Percentiles rank a stretch among this genome's conserved stretches.
These are phyloP conservation scores for Miichthys miiuy DNA, from an alignment of 2,797 vertebrate genomes.

Conservation along the genomic window DNA sequence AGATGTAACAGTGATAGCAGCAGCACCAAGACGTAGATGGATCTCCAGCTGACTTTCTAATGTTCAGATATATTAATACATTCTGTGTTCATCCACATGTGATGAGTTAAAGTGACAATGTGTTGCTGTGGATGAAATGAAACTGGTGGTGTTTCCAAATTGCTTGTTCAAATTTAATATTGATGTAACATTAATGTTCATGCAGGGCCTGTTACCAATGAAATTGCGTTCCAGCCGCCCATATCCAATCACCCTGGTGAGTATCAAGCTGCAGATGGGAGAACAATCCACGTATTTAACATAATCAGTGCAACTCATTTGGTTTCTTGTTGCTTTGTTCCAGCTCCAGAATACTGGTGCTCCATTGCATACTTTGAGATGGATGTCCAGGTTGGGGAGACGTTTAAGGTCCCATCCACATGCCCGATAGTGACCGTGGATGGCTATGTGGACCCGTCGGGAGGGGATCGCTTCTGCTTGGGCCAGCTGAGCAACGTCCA, in stretches of 20 bases:
- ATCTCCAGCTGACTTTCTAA: not conserved
- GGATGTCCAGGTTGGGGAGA: constrained; percentile 98
- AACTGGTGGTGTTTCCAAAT: not conserved
- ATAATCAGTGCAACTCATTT: not conserved
- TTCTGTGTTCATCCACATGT: not conserved
- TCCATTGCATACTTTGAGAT: constrained; percentile 99
- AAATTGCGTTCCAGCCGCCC: constrained; percentile 96
- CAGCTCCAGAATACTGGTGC: constrained; percentile 99
- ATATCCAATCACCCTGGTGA: constrained; percentile 98
- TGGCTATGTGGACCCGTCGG: constrained; percentile 97
- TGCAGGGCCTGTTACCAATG: constrained; percentile 95
- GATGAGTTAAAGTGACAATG: not conserved
- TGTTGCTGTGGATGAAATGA: not conserved
- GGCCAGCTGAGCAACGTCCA: constrained; percentile 99
- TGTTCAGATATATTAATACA: not conserved
- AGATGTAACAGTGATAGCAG: not conserved
- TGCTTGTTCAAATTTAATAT: not conserved
- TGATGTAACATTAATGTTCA: constrained; percentile 43
- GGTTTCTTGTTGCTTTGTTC: constrained; percentile 2
- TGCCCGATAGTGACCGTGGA: constrained; percentile 97
- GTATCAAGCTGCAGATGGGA: constrained; percentile 48
- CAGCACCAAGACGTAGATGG: not conserved
- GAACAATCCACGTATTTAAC: not conserved
- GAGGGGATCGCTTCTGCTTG: constrained; percentile 96
- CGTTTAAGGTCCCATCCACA: constrained; percentile 96